Conservation (phyloP, 2,113 vertebrate genomes). For the Tragulus kanchil region DNA sequence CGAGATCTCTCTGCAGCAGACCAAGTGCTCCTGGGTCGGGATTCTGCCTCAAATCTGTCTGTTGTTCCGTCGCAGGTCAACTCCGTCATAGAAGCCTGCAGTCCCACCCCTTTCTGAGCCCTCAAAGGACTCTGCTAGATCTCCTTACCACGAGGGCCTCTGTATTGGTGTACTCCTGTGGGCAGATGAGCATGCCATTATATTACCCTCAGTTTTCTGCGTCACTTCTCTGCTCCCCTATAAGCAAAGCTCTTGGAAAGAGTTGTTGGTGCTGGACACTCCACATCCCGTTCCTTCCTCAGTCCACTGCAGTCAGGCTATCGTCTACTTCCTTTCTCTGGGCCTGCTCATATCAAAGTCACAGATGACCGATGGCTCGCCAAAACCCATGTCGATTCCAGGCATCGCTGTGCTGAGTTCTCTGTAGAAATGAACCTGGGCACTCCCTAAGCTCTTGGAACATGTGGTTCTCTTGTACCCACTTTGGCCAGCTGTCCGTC, state of each 20-base stretch:
- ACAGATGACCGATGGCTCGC: background rate
- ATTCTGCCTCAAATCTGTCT: background rate
- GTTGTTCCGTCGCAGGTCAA: background rate
- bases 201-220: background rate
- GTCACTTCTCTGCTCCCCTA: background rate
- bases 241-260: background rate
- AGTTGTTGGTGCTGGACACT: background rate
- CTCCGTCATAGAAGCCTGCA: background rate
- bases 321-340: background rate
- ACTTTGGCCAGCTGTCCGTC: no score
- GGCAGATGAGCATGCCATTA: background rate
- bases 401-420: background rate
- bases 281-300: background rate
- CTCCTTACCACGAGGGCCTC: background rate
- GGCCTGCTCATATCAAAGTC: background rate
- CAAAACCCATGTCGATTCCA: background rate
- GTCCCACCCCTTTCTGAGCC: background rate
- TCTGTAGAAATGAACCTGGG: no score
- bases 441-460: background rate
- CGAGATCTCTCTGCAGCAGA: rapidly evolving
- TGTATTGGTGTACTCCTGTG: background rate
- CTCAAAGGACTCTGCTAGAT: background rate
- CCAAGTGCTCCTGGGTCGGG: background rate
- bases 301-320: background rate
- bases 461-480: rapidly evolving